Evolutionary conservation across 2,113 vertebrate species (phyloP).

Genomic region (Edolisoma coerulescens): DNA sequence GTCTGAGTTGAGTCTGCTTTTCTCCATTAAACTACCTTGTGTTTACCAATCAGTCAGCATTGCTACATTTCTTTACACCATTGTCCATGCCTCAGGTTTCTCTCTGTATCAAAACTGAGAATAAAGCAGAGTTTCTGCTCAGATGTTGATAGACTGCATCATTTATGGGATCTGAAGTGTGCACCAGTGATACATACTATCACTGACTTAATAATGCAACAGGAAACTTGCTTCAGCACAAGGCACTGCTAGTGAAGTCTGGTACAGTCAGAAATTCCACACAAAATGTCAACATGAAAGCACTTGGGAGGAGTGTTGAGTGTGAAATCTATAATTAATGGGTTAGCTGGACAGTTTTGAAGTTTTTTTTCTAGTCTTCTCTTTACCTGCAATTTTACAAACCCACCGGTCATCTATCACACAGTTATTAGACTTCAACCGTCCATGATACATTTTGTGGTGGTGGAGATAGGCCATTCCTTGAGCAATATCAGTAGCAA

Average conservation of each 20-base stretch:
- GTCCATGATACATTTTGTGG: conserved; percentile 77
- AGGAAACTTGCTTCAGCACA: neutral
- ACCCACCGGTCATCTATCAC: conserved; percentile 85
- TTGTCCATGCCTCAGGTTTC: neutral
- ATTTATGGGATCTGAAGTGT: neutral
- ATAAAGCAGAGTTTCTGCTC: neutral
- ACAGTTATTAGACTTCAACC: conserved; percentile 81
- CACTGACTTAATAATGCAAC: neutral
- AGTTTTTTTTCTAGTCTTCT: neutral
- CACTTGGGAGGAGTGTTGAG: neutral
- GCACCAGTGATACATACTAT: neutral
- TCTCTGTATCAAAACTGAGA: neutral
- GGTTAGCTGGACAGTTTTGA: neutral
- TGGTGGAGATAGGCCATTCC: conserved; percentile 85
- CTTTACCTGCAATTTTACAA: conserved; percentile 83
- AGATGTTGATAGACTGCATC: neutral
- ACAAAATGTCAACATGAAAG: neutral
- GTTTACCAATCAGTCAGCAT: neutral
- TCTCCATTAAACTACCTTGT: neutral
- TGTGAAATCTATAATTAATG: neutral
- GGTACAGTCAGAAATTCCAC: neutral
- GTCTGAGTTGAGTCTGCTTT: neutral
- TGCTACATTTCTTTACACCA: neutral
- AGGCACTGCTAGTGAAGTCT: neutral
- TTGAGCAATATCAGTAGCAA: conserved; percentile 80